Evolutionary conservation across 2,797 vertebrate genomes (phyloP).

Genomic region (Sebastes elongatus): DNA sequence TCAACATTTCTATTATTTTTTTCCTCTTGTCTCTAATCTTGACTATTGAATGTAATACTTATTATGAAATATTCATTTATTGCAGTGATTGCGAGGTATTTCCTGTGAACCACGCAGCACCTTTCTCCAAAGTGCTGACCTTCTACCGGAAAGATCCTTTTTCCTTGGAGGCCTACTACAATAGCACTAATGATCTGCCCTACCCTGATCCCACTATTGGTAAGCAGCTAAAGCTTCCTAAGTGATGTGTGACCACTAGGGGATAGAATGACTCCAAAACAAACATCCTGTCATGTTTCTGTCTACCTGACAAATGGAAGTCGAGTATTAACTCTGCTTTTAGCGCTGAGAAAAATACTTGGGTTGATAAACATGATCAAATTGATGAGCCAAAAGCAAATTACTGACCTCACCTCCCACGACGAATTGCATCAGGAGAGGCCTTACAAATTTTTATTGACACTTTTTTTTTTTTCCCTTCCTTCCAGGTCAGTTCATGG

Average conservation of each 20-base stretch:
- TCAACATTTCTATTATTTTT: background rate
- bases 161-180: slow-evolving; percentile 95
- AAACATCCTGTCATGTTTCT: background rate
- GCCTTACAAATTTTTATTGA: background rate
- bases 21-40: background rate
- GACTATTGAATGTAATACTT: background rate
- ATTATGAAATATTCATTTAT: background rate
- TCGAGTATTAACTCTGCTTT: background rate
- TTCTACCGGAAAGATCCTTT: slow-evolving; percentile 98
- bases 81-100: slow-evolving; percentile 97
- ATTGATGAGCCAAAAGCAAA: background rate
- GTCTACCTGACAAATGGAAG: background rate
- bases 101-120: slow-evolving; percentile 92
- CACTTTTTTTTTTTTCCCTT: background rate
- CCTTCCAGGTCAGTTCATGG: slow-evolving; percentile 89
- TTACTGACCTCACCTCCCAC: background rate
- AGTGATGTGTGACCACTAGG: background rate
- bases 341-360: background rate
- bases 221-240: slow-evolving; percentile 47
- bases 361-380: background rate
- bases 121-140: slow-evolving; percentile 97
- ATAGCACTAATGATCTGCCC: slow-evolving; percentile 88
- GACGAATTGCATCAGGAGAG: background rate
- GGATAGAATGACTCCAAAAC: background rate
- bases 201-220: slow-evolving; percentile 95